These are phyloP conservation scores for Lithophane socia DNA, from an alignment of 2,888 invertebrate species.

Conservation along the genomic window DNA sequence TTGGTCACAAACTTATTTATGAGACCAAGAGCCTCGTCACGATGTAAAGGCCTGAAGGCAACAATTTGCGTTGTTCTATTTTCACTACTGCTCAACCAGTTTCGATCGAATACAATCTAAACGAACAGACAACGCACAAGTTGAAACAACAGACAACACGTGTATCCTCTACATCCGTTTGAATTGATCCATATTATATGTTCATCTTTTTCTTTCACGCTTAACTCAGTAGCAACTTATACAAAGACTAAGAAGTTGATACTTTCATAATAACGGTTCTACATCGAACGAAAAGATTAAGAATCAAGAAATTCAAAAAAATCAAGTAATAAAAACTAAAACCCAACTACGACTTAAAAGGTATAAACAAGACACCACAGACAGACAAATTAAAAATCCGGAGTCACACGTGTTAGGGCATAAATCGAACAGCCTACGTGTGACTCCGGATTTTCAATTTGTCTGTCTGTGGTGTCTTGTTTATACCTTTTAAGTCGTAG, in stretches of 20 bases:
- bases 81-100: slow-evolving; percentile 39
- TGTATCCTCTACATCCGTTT: slow-evolving; percentile 37
- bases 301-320: slow-evolving; percentile 34
- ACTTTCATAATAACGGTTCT: slow-evolving; percentile 22
- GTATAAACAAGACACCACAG: too few relatives aligned
- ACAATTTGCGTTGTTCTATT: slow-evolving; percentile 40
- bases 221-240: slow-evolving; percentile 1
- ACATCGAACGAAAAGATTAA: slow-evolving; percentile 9
- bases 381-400: too few relatives aligned
- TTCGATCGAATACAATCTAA: slow-evolving; percentile 37
- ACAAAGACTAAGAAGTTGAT: slow-evolving; percentile 1
- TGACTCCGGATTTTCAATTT: too few relatives aligned
- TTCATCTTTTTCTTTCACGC: slow-evolving; percentile 20
- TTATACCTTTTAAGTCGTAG: too few relatives aligned
- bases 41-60: slow-evolving; percentile 11
- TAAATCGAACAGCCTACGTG: too few relatives aligned
- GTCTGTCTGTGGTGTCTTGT: too few relatives aligned
- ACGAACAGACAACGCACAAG: slow-evolving; percentile 21
- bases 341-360: too few relatives aligned
- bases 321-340: too few relatives aligned
- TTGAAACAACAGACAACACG: slow-evolving; percentile 34
- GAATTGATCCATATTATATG: slow-evolving; percentile 35
- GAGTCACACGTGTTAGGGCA: too few relatives aligned
- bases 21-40: slow-evolving; percentile 12
- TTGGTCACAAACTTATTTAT: slow-evolving; percentile 6